Percentiles rank a stretch among this genome's conserved stretches.
These are phyloP conservation scores for Lithophane semibrunnea DNA, from an alignment of 2,888 invertebrate genomes.

Conservation along the genomic window DNA sequence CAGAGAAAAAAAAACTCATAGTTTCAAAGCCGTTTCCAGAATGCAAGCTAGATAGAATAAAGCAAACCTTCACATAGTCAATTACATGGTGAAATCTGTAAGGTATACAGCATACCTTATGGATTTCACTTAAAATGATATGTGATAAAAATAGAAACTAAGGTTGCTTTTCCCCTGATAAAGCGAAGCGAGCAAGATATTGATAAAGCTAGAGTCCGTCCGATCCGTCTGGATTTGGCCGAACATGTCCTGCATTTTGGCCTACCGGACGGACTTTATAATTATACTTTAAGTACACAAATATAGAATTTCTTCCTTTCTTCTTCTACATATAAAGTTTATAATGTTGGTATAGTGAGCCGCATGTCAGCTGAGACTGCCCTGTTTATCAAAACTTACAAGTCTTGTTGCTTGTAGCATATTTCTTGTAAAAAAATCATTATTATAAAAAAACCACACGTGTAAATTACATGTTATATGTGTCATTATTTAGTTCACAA, in stretches of 20 bases:
- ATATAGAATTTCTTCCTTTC: neutral
- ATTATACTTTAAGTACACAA: neutral
- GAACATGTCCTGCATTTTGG: neutral
- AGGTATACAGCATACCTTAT: neutral
- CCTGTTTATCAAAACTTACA: no score
- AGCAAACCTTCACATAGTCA: neutral
- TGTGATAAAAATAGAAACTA: constrained; percentile 28
- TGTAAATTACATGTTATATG: no score
- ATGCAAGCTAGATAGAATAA: neutral
- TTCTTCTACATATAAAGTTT: neutral
- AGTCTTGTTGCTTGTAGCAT: no score
- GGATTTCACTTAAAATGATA: constrained; percentile 24
- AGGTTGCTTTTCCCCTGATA: neutral
- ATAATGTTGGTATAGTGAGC: neutral
- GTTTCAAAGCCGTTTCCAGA: neutral
- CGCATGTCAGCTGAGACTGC: neutral
- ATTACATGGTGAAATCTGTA: constrained; percentile 11
- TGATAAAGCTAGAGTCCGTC: neutral
- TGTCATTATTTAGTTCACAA: no score
- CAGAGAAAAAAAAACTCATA: neutral
- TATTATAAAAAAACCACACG: no score
- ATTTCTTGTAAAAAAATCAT: no score
- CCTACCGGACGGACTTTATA: neutral
- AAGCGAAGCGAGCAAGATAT: neutral
- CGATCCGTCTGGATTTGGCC: neutral